Percentiles rank a stretch among this genome's conserved stretches.
These are phyloP conservation scores for Meriones psammophilus DNA, from an alignment of 2,797 vertebrate species.

Conservation along the genomic window DNA sequence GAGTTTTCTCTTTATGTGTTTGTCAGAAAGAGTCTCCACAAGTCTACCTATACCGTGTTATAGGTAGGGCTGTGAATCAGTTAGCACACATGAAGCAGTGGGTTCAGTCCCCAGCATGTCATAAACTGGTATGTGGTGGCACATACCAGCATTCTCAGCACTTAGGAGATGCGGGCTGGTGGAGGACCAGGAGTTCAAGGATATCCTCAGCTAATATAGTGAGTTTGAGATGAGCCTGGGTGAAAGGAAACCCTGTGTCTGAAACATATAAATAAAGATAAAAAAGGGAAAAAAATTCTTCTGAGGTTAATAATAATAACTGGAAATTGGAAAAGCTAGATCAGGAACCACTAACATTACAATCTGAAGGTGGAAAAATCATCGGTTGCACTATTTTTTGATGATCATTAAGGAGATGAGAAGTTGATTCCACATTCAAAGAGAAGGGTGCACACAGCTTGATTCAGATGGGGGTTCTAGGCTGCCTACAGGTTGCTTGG, in stretches of 20 bases:
- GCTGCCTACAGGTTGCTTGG: neutral
- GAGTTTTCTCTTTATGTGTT: constrained; percentile 11
- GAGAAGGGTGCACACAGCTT: neutral
- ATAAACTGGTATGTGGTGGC: neutral
- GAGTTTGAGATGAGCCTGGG: neutral
- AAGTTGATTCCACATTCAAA: neutral
- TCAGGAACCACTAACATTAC: neutral
- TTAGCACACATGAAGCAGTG: neutral
- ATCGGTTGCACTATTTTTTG: neutral
- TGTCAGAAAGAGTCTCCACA: neutral
- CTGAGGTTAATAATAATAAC: neutral
- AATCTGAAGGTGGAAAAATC: constrained; percentile 34
- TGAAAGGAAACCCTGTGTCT: neutral
- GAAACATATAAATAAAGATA: neutral
- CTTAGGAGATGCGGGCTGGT: neutral
- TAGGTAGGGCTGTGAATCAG: neutral
- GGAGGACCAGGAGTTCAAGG: neutral
- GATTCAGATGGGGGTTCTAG: neutral
- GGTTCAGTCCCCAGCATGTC: neutral
- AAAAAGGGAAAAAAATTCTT: neutral
- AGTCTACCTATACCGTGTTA: constrained; percentile 37
- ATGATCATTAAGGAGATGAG: neutral
- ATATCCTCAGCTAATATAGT: neutral
- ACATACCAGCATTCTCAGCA: neutral
- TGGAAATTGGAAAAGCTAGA: constrained; percentile 8